These are phyloP conservation scores for Pithys albifrons DNA, from an alignment of 2,113 vertebrate genomes.

Conservation along the genomic window DNA sequence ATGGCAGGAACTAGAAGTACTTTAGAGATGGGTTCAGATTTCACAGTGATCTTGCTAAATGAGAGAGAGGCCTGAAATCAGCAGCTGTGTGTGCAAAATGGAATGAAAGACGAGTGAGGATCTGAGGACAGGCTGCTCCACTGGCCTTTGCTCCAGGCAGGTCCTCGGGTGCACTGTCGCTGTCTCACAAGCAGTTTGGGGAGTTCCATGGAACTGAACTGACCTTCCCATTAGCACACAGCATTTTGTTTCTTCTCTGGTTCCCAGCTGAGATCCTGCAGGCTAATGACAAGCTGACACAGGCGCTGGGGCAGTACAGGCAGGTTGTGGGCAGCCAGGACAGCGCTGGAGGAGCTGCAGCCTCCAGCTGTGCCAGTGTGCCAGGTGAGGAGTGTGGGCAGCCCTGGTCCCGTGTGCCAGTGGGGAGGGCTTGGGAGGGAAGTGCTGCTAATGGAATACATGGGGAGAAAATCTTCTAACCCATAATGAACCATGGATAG, in stretches of 20 bases:
- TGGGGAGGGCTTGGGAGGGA: neutral
- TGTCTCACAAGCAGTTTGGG: neutral
- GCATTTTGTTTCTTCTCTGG: neutral
- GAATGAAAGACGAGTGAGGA: neutral
- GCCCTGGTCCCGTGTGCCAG: neutral
- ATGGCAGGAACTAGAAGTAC: neutral
- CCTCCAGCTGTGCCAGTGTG: neutral
- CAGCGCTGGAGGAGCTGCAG: neutral
- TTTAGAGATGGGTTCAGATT: neutral
- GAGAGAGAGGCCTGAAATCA: neutral
- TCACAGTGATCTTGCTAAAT: neutral
- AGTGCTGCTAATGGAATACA: neutral
- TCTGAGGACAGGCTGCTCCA: neutral
- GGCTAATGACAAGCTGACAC: slow-evolving; percentile 81
- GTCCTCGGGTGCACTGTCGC: neutral
- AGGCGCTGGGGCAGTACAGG: slow-evolving; percentile 75
- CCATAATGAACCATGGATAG: rapidly evolving
- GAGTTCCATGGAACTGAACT: neutral
- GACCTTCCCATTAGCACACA: rapidly evolving
- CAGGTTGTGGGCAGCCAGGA: slow-evolving; percentile 41
- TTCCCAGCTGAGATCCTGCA: slow-evolving; percentile 81
- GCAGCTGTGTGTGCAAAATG: neutral
- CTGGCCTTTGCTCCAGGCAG: neutral
- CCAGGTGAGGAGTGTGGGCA: slow-evolving; percentile 37
- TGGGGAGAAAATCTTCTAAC: neutral